Evolutionary conservation across 2,888 invertebrate genomes (phyloP).

Genomic region (Oscheius sp.): DNA sequence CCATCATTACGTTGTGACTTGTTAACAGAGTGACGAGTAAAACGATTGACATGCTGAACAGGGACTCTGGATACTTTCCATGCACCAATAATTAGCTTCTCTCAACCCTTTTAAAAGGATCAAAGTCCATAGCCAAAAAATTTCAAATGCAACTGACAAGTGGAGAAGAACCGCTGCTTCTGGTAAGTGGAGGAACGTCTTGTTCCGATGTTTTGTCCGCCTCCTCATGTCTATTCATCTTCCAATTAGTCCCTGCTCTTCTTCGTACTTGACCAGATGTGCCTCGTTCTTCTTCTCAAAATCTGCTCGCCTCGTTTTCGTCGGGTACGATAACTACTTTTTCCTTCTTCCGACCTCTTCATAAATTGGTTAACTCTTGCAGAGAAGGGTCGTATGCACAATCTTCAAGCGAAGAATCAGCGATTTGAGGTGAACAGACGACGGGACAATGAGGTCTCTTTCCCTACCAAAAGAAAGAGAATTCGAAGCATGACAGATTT

Average conservation of each 20-base stretch:
- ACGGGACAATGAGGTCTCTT: conserved; percentile 4
- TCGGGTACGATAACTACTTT: not conserved
- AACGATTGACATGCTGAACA: too few relatives aligned
- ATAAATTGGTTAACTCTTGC: not conserved
- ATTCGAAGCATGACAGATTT: not conserved
- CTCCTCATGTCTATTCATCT: conserved; percentile 9
- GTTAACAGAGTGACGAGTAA: too few relatives aligned
- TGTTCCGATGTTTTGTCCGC: too few relatives aligned
- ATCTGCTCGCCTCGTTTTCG: conserved; percentile 5
- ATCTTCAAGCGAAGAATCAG: conserved; percentile 42
- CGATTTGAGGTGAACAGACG: conserved; percentile 41
- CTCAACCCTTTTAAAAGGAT: too few relatives aligned
- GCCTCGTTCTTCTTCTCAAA: conserved; percentile 11
- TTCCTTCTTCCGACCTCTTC: too few relatives aligned
- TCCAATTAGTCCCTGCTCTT: conserved; percentile 11
- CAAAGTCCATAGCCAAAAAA: too few relatives aligned
- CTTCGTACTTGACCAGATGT: conserved; percentile 4
- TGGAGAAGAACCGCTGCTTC: too few relatives aligned
- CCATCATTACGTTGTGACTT: too few relatives aligned
- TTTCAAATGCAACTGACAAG: too few relatives aligned
- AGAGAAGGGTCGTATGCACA: conserved; percentile 37
- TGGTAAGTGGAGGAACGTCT: too few relatives aligned
- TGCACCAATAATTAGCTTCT: too few relatives aligned
- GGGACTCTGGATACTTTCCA: too few relatives aligned
- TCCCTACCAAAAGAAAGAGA: not conserved